These are phyloP conservation scores for Neoitamus cyanurus DNA, from an alignment of 2,888 invertebrate genomes.

Conservation along the genomic window DNA sequence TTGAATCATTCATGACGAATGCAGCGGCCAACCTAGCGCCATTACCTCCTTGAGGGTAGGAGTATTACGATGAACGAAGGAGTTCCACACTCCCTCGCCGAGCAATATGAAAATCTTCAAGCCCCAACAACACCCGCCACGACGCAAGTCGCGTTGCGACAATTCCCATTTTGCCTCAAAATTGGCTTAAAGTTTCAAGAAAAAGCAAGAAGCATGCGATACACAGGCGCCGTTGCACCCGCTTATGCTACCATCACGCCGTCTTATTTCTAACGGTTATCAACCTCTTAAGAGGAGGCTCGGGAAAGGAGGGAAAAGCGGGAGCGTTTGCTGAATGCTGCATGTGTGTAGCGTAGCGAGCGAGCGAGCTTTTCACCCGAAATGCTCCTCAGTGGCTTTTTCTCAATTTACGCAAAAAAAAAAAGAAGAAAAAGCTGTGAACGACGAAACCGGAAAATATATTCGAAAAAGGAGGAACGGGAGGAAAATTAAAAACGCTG, in stretches of 20 bases:
- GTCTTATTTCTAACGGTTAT: not conserved
- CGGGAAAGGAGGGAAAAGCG: not conserved
- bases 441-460: constrained; percentile 38
- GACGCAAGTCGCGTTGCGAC: not conserved
- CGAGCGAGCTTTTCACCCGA: not conserved
- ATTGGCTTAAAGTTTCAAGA: not conserved
- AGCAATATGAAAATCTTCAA: too few species aligned
- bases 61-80: not conserved
- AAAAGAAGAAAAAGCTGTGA: not conserved
- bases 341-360: not conserved
- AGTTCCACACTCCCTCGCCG: not conserved
- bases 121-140: not conserved
- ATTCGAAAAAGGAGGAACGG: not conserved
- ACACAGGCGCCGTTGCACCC: not conserved
- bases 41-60: not conserved
- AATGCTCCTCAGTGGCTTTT: not conserved
- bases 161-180: not conserved
- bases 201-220: not conserved
- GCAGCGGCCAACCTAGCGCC: not conserved
- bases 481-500: constrained; percentile 2
- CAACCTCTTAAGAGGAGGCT: not conserved
- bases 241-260: not conserved
- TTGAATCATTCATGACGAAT: not conserved
- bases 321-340: not conserved
- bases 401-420: not conserved